A percentile compares a stretch with the other conserved stretches of the same genome.
Conservation (phyloP, 2,888 invertebrate species). For the Microdon myrmicae region DNA sequence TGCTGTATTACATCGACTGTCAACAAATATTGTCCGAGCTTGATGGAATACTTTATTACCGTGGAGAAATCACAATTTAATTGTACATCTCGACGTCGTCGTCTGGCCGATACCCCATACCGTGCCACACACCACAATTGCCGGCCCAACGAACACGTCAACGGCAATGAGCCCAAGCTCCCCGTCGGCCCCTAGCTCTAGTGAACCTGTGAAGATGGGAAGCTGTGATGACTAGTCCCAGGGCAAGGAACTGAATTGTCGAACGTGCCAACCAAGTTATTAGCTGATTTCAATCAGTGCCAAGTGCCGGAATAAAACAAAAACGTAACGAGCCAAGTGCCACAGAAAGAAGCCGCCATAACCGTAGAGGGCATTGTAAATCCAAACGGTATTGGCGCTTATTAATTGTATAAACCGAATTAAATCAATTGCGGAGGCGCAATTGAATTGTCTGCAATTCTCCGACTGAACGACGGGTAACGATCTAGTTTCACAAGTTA, state of each 20-base stretch:
- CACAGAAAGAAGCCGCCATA: background rate
- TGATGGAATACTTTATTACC: slow-evolving; percentile 51
- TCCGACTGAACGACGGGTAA: too few relatives aligned
- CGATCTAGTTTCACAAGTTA: slow-evolving; percentile 28
- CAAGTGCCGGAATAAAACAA: slow-evolving; percentile 3
- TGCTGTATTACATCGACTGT: slow-evolving; percentile 30
- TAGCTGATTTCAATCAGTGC: slow-evolving; percentile 22
- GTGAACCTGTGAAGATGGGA: slow-evolving; percentile 4
- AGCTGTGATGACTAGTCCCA: slow-evolving; percentile 6
- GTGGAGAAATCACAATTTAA: slow-evolving; percentile 48
- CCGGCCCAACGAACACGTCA: background rate
- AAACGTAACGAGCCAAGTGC: background rate
- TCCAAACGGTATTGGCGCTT: too few relatives aligned
- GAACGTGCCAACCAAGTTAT: slow-evolving; percentile 38
- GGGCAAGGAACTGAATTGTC: slow-evolving; percentile 2
- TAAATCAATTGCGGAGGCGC: slow-evolving; percentile 20
- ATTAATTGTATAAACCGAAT: slow-evolving; percentile 36
- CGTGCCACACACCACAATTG: background rate
- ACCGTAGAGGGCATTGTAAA: too few relatives aligned
- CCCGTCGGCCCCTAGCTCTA: slow-evolving; percentile 4
- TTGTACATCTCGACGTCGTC: slow-evolving; percentile 45
- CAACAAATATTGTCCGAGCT: slow-evolving; percentile 48
- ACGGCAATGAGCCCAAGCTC: slow-evolving; percentile 4
- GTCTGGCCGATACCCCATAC: background rate
- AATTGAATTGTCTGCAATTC: too few relatives aligned